Conservation (phyloP, 2,797 vertebrate genomes). For the Sandelia bainsii region DNA sequence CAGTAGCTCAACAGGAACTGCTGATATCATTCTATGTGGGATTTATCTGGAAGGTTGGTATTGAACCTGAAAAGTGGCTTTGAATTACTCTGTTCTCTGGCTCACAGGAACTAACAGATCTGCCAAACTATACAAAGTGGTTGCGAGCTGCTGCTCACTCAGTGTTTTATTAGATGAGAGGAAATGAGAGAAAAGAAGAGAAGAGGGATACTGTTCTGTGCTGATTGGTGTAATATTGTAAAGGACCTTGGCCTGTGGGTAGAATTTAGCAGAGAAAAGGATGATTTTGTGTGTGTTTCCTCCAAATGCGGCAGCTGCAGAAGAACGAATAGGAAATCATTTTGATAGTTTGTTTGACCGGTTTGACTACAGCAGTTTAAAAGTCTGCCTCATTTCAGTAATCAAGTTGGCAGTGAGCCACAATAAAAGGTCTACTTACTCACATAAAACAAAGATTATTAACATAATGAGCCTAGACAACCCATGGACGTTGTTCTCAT, state of each 20-base stretch:
- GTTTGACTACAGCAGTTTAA: slow-evolving; percentile 31
- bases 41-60: slow-evolving; percentile 54
- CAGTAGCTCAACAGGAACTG: slow-evolving; percentile 44
- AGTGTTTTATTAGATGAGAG: slow-evolving; percentile 68
- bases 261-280: slow-evolving; percentile 33
- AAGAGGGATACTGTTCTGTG: slow-evolving; percentile 31
- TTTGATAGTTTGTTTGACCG: slow-evolving; percentile 60
- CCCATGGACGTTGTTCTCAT: slow-evolving; percentile 34
- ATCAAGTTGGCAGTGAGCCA: slow-evolving; percentile 49
- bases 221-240: slow-evolving; percentile 63
- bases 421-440: slow-evolving; percentile 52
- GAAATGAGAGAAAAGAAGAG: slow-evolving; percentile 23
- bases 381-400: slow-evolving; percentile 46
- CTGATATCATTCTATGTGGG: slow-evolving; percentile 53
- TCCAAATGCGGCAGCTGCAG: slow-evolving; percentile 68
- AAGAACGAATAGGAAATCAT: slow-evolving; percentile 67
- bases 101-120: slow-evolving; percentile 50
- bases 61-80: slow-evolving; percentile 72
- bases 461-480: slow-evolving; percentile 28
- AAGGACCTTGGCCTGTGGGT: slow-evolving; percentile 56
- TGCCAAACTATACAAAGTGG: slow-evolving; percentile 41
- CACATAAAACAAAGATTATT: slow-evolving; percentile 40
- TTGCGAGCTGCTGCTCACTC: slow-evolving; percentile 49
- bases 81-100: slow-evolving; percentile 53
- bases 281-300: slow-evolving; percentile 42